phyloP scores from a whole-genome alignment of 1,140 invertebrate genomes.

The Thaumetopoea pityocampa region DNA sequence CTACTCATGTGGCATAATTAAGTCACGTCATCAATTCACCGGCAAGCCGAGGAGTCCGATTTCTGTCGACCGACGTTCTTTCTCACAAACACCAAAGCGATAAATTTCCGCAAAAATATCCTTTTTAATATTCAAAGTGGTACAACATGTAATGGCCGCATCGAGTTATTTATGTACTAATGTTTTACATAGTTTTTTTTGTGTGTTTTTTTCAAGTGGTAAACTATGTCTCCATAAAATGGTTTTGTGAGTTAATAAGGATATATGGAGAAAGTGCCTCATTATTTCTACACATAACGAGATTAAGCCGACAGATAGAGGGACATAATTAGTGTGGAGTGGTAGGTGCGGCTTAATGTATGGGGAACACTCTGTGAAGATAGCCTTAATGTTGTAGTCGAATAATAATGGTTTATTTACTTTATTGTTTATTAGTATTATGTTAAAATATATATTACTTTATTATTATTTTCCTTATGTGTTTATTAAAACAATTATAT shows the following conservation, averaged over 20 bases:
- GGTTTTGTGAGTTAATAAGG: constrained; percentile 6
- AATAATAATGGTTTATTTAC: too few relatives aligned
- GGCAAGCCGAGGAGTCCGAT: background rate
- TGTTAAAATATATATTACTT: too few relatives aligned
- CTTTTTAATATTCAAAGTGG: constrained; percentile 12
- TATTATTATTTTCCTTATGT: too few relatives aligned
- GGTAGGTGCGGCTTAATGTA: constrained; percentile 7
- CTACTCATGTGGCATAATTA: too few relatives aligned
- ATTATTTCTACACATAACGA: constrained; percentile 16
- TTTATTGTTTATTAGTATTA: too few relatives aligned
- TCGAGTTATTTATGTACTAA: constrained; percentile 8
- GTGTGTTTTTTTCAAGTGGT: constrained; percentile 1
- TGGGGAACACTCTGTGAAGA: too few relatives aligned
- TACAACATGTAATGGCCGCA: constrained; percentile 4
- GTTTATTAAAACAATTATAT: too few relatives aligned
- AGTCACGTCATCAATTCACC: constrained; percentile 3
- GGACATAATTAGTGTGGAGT: constrained; percentile 15
- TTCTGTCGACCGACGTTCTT: background rate
- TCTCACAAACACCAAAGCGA: constrained; percentile 3
- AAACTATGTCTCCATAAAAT: constrained; percentile 8
- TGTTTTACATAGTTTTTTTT: constrained; percentile 3
- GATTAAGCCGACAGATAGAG: constrained; percentile 17
- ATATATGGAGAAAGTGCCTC: constrained; percentile 5
- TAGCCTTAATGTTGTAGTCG: too few relatives aligned
- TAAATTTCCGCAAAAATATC: constrained; percentile 10